Base-by-base conservation (phyloP, 2,888 invertebrate genomes). In the Dendrolimus pini region DNA sequence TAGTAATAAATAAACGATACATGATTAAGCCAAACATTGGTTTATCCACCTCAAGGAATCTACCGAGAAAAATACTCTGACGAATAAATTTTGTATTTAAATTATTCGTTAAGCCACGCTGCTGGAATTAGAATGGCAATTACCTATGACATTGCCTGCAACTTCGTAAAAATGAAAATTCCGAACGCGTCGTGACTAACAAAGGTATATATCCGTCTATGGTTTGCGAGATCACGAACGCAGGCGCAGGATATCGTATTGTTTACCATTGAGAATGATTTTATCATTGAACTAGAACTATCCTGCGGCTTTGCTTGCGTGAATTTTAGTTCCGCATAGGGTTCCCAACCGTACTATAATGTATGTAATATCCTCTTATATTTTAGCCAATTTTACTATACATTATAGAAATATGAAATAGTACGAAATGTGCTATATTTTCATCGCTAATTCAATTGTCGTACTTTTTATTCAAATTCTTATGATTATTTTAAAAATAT, bases 181-280 rank as follows among this genome's bases (percentile, higher is more conserved):
- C 47, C 47, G 67, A 63, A 61, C 69, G 65, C 60, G 65, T 69
- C 70, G 72, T 71, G 70, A 61, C 63, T 57, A 62, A 69, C 65
- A 64, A 67, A 67, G 65, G 59, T 55, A 62, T 58, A 65, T 73
- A 75, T 76, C 74, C 72, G 68, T 61, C 67, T 68, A 62, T 61
- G 59, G 57, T 64, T 62, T 64, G 63, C 64, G 64, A 71, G 69
- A 73, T 75, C 73, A 75, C 72, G 75, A 73, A 70, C 65, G 60
- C 61, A 58, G 57, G 69, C 47, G 59, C 69, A 71, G 73, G 70
- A 70, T 70, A 69, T 69, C 60, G 65, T 64, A 67, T 67, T 66
- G 54, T 60, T 67, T 55, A 56, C 56, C 47, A 9, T 10, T 47
- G 9, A 47, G 6, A 47, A 9, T 47, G 47, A 12, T 47, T 47